A percentile compares a stretch with the other conserved stretches of the same genome.
Conservation (phyloP, 2,797 vertebrate species). For the Allobates femoralis region DNA sequence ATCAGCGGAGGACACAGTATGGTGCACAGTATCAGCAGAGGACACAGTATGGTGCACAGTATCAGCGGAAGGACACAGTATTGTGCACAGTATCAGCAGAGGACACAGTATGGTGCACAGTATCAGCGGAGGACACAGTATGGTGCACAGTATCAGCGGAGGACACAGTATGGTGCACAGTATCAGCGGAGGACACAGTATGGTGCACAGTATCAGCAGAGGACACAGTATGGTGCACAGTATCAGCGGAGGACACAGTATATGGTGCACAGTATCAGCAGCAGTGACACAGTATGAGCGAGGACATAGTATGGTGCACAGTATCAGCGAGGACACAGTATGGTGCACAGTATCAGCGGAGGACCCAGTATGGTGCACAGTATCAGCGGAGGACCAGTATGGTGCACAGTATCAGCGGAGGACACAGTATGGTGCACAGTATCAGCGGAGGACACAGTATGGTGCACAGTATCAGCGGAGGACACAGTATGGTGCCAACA, state of each 20-base stretch:
- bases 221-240: conserved; percentile 48
- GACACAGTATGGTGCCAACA: neutral
- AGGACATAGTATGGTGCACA: conserved; percentile 30
- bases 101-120: neutral
- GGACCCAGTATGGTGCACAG: conserved; percentile 52
- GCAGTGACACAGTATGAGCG: conserved; percentile 50
- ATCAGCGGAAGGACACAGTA: too few relatives aligned
- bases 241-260: neutral
- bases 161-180: neutral
- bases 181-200: neutral
- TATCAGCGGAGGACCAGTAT: neutral
- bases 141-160: neutral
- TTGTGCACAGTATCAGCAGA: too few relatives aligned
- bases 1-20: conserved; percentile 48
- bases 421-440: neutral
- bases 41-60: too few relatives aligned
- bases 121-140: neutral
- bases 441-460: neutral
- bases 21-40: neutral
- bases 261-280: conserved; percentile 47
- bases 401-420: neutral
- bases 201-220: neutral
- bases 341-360: conserved; percentile 27
- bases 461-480: neutral
- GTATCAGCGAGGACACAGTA: conserved; percentile 14